These are phyloP conservation scores for Danio choprae DNA, from an alignment of 2,797 vertebrate species.

Conservation along the genomic window DNA sequence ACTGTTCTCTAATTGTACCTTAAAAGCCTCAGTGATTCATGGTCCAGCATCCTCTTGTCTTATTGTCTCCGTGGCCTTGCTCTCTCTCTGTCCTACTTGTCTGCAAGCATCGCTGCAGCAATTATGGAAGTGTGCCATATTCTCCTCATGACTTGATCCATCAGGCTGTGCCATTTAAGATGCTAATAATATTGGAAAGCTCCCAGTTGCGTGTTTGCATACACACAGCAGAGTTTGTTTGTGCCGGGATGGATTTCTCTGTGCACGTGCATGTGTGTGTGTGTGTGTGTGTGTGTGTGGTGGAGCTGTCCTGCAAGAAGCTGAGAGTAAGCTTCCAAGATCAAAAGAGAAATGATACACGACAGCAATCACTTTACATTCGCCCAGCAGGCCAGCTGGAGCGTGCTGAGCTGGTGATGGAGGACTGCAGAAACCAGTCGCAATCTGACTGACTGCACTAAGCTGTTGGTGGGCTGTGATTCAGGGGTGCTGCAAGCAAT, in stretches of 20 bases:
- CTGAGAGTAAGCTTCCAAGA: slow-evolving; percentile 64
- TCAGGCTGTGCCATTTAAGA: slow-evolving; percentile 67
- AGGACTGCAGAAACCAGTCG: slow-evolving; percentile 55
- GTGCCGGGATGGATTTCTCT: slow-evolving; percentile 60
- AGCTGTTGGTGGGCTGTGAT: slow-evolving; percentile 15
- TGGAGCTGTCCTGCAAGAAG: slow-evolving; percentile 24
- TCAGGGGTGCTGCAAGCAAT: background rate
- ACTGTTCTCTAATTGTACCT: slow-evolving; percentile 45
- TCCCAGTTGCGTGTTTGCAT: slow-evolving; percentile 40
- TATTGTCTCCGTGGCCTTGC: slow-evolving; percentile 64
- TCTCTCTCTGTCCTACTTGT: slow-evolving; percentile 63
- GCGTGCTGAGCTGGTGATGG: slow-evolving; percentile 60
- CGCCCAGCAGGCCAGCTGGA: slow-evolving; percentile 71
- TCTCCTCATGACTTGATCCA: slow-evolving; percentile 66
- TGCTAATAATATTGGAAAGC: slow-evolving; percentile 49
- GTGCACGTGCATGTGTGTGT: slow-evolving; percentile 34
- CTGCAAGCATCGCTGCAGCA: slow-evolving; percentile 62
- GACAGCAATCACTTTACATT: slow-evolving; percentile 80
- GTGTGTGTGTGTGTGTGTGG: slow-evolving; percentile 27
- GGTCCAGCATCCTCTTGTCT: slow-evolving; percentile 27
- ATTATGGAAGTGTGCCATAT: slow-evolving; percentile 60
- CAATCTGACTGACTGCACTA: slow-evolving; percentile 30
- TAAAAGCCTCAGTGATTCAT: slow-evolving; percentile 61
- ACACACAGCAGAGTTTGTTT: slow-evolving; percentile 49
- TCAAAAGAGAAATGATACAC: slow-evolving; percentile 69